A percentile compares a stretch with the other conserved stretches of the same genome.
phyloP scores from a whole-genome alignment of 2,888 invertebrate species.

The Callimorpha dominula region DNA sequence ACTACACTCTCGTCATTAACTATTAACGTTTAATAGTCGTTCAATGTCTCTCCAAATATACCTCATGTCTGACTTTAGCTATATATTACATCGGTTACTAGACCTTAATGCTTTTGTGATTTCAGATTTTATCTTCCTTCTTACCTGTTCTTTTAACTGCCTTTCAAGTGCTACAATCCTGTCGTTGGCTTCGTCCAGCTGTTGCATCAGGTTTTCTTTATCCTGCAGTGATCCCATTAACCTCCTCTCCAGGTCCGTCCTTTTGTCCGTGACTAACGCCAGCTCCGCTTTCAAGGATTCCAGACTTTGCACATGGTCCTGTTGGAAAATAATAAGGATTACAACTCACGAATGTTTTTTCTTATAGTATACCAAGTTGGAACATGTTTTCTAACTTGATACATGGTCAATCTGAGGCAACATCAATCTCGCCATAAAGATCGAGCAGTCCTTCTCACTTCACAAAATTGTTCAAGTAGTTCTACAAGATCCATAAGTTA shows the following conservation, averaged over 20 bases:
- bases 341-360: background rate
- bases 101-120: background rate
- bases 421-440: background rate
- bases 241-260: slow-evolving; percentile 93
- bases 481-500: no score
- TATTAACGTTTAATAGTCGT: background rate
- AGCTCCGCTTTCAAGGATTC: slow-evolving; percentile 96
- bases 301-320: slow-evolving; percentile 96
- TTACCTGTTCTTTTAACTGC: slow-evolving; percentile 93
- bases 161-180: slow-evolving; percentile 94
- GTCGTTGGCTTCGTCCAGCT: slow-evolving; percentile 96
- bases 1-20: background rate
- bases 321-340: slow-evolving; percentile 46
- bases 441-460: background rate
- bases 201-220: slow-evolving; percentile 91
- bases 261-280: slow-evolving; percentile 93
- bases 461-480: no score
- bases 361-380: no score
- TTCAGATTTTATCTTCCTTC: slow-evolving; percentile 11
- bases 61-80: background rate
- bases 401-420: background rate
- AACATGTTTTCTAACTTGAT: no score
- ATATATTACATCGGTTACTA: background rate
- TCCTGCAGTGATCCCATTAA: slow-evolving; percentile 92
- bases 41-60: no score